A percentile compares a stretch with the other conserved stretches of the same genome.
These are phyloP conservation scores for Coecobrya sp. DNA, from an alignment of 2,888 invertebrate genomes.

Conservation along the genomic window DNA sequence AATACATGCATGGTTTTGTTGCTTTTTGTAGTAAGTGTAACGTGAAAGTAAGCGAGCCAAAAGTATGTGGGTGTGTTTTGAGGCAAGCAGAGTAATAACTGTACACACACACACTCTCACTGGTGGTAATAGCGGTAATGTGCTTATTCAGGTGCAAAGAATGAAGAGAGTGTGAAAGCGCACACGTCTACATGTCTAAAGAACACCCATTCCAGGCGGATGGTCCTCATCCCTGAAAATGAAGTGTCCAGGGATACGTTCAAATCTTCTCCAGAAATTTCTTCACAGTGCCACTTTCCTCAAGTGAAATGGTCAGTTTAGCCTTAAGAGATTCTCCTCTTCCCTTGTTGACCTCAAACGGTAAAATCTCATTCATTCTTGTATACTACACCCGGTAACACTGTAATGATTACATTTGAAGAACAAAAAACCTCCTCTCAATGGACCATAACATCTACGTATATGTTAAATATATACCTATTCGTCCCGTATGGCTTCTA, in stretches of 20 bases:
- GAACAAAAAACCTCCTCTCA: too few relatives aligned
- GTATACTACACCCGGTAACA: neutral
- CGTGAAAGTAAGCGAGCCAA: neutral
- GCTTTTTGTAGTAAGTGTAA: neutral
- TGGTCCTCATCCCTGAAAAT: slow-evolving; percentile 30
- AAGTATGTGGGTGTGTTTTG: slow-evolving; percentile 48
- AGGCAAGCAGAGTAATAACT: slow-evolving; percentile 17
- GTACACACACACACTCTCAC: neutral
- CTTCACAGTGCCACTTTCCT: slow-evolving; percentile 8
- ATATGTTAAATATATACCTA: too few relatives aligned
- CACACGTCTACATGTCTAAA: slow-evolving; percentile 5
- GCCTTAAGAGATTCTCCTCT: neutral
- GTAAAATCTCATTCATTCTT: slow-evolving; percentile 23
- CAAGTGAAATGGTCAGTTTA: slow-evolving; percentile 44
- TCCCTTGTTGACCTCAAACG: slow-evolving; percentile 48
- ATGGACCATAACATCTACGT: too few relatives aligned
- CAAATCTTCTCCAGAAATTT: neutral
- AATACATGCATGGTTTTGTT: neutral
- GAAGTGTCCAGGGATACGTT: slow-evolving; percentile 13
- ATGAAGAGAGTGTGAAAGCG: slow-evolving; percentile 61
- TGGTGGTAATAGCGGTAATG: too few relatives aligned
- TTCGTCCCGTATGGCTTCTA: neutral
- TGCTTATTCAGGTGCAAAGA: slow-evolving; percentile 55
- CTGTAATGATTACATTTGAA: neutral
- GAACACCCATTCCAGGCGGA: slow-evolving; percentile 10